Conservation (phyloP, 1,140 invertebrate species). For the Drosophila teissieri region DNA sequence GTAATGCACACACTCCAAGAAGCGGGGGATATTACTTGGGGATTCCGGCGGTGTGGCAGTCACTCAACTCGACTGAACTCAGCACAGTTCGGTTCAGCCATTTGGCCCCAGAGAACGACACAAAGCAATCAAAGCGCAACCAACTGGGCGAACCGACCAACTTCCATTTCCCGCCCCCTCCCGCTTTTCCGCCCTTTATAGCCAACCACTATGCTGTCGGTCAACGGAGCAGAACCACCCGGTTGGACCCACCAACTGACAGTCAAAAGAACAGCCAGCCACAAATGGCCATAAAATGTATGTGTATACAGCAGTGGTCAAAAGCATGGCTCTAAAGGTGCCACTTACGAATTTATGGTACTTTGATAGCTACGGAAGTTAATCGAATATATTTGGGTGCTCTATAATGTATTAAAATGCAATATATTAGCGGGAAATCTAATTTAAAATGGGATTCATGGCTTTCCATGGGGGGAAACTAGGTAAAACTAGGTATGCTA, state of each 20-base stretch:
- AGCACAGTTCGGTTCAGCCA: constrained; percentile 31
- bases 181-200: background rate
- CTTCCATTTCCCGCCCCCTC: constrained; percentile 1
- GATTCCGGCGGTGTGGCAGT: constrained; percentile 36
- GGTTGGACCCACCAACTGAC: constrained; percentile 45
- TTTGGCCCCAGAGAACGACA: constrained; percentile 68
- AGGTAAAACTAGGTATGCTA: background rate
- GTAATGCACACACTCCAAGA: constrained; percentile 46
- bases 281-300: constrained; percentile 71
- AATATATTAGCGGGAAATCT: background rate
- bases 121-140: constrained; percentile 76
- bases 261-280: constrained; percentile 47
- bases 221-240: constrained; percentile 64
- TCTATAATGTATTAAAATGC: background rate
- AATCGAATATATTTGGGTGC: background rate
- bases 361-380: background rate
- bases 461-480: too few relatives aligned
- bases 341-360: background rate
- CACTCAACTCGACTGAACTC: constrained; percentile 41
- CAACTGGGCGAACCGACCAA: constrained; percentile 60
- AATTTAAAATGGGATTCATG: background rate
- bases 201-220: constrained; percentile 26
- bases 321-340: background rate
- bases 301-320: constrained; percentile 38
- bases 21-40: constrained; percentile 9